Evolutionary conservation across 2,888 invertebrate genomes (phyloP).

Genomic region (Lasioglossum morio): DNA sequence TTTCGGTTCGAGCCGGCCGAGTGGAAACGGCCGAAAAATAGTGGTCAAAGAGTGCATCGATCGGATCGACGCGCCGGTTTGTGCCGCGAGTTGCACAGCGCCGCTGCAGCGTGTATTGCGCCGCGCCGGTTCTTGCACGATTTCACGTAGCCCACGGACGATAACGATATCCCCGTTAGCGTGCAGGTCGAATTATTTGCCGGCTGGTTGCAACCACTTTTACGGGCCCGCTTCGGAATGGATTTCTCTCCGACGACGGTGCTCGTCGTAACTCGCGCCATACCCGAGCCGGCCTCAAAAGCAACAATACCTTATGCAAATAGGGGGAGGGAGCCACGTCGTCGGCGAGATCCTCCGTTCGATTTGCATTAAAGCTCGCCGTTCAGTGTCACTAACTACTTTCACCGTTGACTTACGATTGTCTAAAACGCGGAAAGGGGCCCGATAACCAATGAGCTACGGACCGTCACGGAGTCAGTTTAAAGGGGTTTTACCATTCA

Average conservation of each 20-base stretch:
- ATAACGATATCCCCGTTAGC: constrained; percentile 34
- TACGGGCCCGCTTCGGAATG: constrained; percentile 24
- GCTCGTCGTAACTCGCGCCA: constrained; percentile 49
- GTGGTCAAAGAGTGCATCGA: constrained; percentile 9
- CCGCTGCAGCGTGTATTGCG: not conserved
- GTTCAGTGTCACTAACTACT: constrained; percentile 52
- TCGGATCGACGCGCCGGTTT: not conserved
- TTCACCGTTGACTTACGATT: constrained; percentile 54
- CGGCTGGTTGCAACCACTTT: constrained; percentile 14
- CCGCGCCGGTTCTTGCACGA: constrained; percentile 22
- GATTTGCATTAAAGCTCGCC: constrained; percentile 65
- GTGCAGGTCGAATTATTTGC: constrained; percentile 48
- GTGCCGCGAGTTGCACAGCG: not conserved
- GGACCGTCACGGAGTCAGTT: not conserved
- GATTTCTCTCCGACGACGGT: constrained; percentile 47
- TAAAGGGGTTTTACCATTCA: not conserved
- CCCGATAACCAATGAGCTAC: not conserved
- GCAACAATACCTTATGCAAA: constrained; percentile 70
- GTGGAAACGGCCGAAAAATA: constrained; percentile 13
- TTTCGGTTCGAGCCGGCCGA: not conserved
- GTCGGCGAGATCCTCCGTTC: constrained; percentile 59
- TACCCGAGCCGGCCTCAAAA: constrained; percentile 47
- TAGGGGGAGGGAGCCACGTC: constrained; percentile 43
- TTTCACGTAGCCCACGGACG: constrained; percentile 23
- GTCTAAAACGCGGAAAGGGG: constrained; percentile 11